phyloP scores from a whole-genome alignment of 2,888 invertebrate genomes.

The Macrosiphum euphorbiae region DNA sequence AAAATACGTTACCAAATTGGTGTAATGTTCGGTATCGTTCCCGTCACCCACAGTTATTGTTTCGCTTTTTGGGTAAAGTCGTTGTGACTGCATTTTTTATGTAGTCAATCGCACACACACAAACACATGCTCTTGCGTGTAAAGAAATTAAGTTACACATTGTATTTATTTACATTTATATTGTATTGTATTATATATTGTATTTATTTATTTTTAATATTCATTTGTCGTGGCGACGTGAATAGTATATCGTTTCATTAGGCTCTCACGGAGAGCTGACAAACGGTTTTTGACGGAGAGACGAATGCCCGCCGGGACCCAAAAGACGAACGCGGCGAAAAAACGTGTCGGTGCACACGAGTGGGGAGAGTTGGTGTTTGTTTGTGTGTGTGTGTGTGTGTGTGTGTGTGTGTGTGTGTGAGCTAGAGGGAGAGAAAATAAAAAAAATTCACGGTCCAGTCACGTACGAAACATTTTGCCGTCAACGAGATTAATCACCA shows the following conservation, averaged over 20 bases:
- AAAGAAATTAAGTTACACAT: neutral
- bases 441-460: slow-evolving; percentile 56
- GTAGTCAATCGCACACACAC: neutral
- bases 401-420: too few species aligned
- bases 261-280: slow-evolving; percentile 1
- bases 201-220: neutral
- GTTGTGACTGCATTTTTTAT: neutral
- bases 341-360: neutral
- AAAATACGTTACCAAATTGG: neutral
- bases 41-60: neutral
- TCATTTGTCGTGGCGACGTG: neutral
- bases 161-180: too few species aligned
- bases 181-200: neutral
- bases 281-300: slow-evolving; percentile 27
- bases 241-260: slow-evolving; percentile 32
- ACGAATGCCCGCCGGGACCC: neutral
- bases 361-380: neutral
- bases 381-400: too few species aligned
- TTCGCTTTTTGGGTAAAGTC: neutral
- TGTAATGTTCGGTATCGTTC: neutral
- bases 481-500: slow-evolving; percentile 58
- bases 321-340: neutral
- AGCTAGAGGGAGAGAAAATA: neutral
- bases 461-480: slow-evolving; percentile 56
- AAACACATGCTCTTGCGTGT: neutral